These are phyloP conservation scores for Lepidurus couesii DNA, from an alignment of 1,140 invertebrate genomes.

Conservation along the genomic window DNA sequence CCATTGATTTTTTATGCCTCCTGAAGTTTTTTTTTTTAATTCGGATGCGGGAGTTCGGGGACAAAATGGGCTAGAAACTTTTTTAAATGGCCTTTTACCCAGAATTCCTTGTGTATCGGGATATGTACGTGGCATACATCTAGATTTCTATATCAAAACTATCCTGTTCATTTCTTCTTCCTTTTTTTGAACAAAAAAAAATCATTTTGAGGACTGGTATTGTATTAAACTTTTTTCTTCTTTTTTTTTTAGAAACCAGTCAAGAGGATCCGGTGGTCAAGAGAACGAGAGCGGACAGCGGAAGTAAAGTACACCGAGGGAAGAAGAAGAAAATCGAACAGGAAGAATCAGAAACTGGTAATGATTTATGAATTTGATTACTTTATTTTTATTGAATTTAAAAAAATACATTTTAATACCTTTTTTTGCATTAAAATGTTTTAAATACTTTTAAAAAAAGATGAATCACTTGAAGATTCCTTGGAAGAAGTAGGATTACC, in stretches of 20 bases:
- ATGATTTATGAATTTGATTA: too few relatives aligned
- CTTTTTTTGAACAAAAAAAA: neutral
- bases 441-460: neutral
- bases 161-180: neutral
- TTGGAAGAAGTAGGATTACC: neutral
- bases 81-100: conserved; percentile 19
- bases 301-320: too few relatives aligned
- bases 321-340: too few relatives aligned
- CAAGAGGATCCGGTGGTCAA: too few relatives aligned
- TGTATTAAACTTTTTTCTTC: neutral
- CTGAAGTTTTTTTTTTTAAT: neutral
- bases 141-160: conserved; percentile 5
- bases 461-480: neutral
- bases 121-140: conserved; percentile 7
- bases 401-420: neutral
- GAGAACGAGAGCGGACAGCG: too few relatives aligned
- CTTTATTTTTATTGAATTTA: neutral
- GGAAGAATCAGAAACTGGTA: too few relatives aligned
- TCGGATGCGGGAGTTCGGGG: neutral
- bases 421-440: neutral
- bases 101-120: conserved; percentile 1
- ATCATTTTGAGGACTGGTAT: neutral
- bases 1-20: neutral
- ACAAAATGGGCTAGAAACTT: neutral
- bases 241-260: neutral